Evolutionary conservation across 1,140 invertebrate genomes (phyloP), one percentile per base, ranked within the genome.

Genomic region (Fopius arisanus): DNA sequence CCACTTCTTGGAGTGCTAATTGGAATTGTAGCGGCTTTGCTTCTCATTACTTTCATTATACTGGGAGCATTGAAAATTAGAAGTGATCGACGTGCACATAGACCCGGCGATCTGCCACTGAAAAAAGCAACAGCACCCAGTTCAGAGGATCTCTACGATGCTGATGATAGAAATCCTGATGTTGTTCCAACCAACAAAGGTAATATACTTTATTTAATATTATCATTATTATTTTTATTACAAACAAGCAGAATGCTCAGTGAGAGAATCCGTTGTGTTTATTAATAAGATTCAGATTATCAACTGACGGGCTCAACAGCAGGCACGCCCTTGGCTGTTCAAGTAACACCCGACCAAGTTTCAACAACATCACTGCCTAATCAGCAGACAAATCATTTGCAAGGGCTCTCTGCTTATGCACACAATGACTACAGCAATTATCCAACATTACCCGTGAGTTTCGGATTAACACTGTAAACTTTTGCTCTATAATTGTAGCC

Each of bases 161-260:
- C 89, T 51, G 94, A 96, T 79, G 94, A 96, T 80, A 92, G 94
- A 77, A 96, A 96, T 88, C 94, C 94, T 1, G 94, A 96, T 84
- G 92, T 96, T 63, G 93, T 96, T 72, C 95, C 95, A 5, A 91
- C 93, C 81, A 95, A 94, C 86, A 95, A 95, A 93, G 94, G 95
- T 96, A 89, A 89, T 33, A 5, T 19, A 19, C 14, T n/a, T n/a
- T n/a, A n/a, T n/a, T n/a, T n/a, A n/a, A n/a, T n/a, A n/a, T n/a
- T n/a, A n/a, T n/a, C n/a, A n/a, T n/a, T n/a, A n/a, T n/a, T n/a
- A n/a, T n/a, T n/a, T n/a, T n/a, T n/a, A n/a, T n/a, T n/a, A n/a
- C n/a, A n/a, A n/a, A n/a, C n/a, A n/a, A n/a, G n/a, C n/a, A n/a
- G n/a, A n/a, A n/a, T n/a, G n/a, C n/a, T n/a, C n/a, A n/a, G n/a